Evolutionary conservation across 1,140 invertebrate genomes (phyloP).

Genomic region (Polypedilum vanderplanki): DNA sequence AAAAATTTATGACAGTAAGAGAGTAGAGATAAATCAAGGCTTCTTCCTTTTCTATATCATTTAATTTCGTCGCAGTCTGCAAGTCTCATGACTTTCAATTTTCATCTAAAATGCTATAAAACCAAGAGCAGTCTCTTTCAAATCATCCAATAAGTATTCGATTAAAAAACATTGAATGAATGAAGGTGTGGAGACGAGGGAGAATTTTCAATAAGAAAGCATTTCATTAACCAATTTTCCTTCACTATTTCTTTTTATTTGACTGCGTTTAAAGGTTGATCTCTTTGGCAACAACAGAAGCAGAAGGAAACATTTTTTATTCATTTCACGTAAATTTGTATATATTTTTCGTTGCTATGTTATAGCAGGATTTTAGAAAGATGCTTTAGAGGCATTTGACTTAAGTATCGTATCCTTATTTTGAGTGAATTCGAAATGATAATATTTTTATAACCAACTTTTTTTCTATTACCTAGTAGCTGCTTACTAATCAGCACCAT

Average conservation of each 20-base stretch:
- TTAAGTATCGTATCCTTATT: no score
- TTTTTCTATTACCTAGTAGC: neutral
- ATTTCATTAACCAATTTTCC: neutral
- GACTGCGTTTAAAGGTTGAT: no score
- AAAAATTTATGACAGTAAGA: no score
- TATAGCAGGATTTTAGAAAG: no score
- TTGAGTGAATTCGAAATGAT: neutral
- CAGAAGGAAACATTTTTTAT: no score
- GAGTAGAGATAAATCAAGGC: no score
- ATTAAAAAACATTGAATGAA: neutral
- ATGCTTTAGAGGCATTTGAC: no score
- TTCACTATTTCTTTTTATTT: neutral
- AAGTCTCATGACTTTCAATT: neutral
- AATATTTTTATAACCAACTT: neutral
- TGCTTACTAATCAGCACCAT: neutral
- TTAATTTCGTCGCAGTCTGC: no score
- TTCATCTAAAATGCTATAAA: neutral
- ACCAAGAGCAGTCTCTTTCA: neutral
- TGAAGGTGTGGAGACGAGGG: neutral
- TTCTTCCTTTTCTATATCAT: no score
- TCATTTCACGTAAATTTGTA: neutral
- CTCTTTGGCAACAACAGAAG: no score
- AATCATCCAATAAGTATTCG: neutral
- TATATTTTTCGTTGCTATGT: no score
- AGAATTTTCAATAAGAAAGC: neutral